A percentile compares a stretch with the other conserved stretches of the same genome.
Conservation (phyloP, 2,888 invertebrate species). For the Acleris holmiana region DNA sequence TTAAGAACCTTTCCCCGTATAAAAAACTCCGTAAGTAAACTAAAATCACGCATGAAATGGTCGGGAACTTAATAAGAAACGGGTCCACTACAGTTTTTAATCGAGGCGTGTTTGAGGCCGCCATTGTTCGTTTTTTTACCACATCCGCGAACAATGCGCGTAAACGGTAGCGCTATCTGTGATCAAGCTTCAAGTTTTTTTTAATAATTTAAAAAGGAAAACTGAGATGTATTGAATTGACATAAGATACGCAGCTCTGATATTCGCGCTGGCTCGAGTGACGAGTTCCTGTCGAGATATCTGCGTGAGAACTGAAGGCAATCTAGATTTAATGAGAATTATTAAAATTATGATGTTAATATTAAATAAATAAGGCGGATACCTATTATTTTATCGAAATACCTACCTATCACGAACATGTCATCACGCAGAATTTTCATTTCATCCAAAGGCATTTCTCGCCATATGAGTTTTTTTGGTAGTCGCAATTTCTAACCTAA, state of each 20-base stretch:
- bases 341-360: too few species aligned
- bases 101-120: slow-evolving; percentile 68
- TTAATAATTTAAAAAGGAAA: slow-evolving; percentile 61
- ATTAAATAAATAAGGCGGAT: too few species aligned
- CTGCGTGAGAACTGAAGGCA: slow-evolving; percentile 33
- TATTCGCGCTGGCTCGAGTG: slow-evolving; percentile 63
- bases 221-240: slow-evolving; percentile 62
- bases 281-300: slow-evolving; percentile 53
- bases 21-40: neutral
- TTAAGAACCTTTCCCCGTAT: too few species aligned
- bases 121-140: slow-evolving; percentile 81
- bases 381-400: too few species aligned
- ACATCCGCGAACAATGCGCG: slow-evolving; percentile 76
- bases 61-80: slow-evolving; percentile 66
- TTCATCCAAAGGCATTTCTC: too few species aligned
- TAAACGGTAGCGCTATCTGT: slow-evolving; percentile 84
- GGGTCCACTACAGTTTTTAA: slow-evolving; percentile 57
- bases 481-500: too few species aligned
- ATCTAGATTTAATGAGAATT: slow-evolving; percentile 3
- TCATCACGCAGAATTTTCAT: too few species aligned
- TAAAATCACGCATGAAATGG: slow-evolving; percentile 44
- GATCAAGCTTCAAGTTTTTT: slow-evolving; percentile 78
- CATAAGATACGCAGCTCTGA: slow-evolving; percentile 59
- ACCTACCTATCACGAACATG: too few species aligned
- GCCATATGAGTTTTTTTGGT: too few species aligned